Conservation (phyloP, 2,113 vertebrate species). For the Ptyas mucosa region DNA sequence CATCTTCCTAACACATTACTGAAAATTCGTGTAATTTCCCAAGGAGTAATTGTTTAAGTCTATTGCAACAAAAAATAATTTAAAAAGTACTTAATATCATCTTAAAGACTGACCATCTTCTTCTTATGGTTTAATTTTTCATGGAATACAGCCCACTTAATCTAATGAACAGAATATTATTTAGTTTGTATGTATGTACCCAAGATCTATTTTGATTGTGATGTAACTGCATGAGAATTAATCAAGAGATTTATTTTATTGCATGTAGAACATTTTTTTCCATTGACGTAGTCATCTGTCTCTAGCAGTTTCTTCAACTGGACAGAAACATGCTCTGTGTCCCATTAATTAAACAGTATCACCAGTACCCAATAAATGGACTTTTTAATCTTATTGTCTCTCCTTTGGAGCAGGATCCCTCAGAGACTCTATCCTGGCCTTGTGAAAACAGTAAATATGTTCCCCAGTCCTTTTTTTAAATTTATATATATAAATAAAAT, state of each 20-base stretch:
- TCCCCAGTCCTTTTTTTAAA: neutral
- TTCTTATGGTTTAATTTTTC: neutral
- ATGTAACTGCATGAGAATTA: neutral
- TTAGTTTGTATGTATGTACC: neutral
- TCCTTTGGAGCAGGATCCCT: neutral
- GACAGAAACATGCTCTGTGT: neutral
- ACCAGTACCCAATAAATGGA: neutral
- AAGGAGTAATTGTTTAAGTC: neutral
- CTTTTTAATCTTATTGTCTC: neutral
- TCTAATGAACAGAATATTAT: neutral
- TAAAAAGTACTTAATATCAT: neutral
- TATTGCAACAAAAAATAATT: neutral
- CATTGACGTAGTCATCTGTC: neutral
- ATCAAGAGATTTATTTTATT: neutral
- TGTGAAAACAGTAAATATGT: neutral
- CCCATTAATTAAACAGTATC: neutral
- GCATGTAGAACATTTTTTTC: neutral
- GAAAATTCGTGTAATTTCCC: neutral
- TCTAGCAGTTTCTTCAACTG: neutral
- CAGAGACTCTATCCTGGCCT: neutral
- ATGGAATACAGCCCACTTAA: neutral
- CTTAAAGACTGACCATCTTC: neutral
- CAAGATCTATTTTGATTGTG: neutral
- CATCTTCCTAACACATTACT: neutral
- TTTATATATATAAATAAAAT: too few species aligned